Evolutionary conservation across 1,140 invertebrate genomes (phyloP).

Genomic region (Prorops nasuta): DNA sequence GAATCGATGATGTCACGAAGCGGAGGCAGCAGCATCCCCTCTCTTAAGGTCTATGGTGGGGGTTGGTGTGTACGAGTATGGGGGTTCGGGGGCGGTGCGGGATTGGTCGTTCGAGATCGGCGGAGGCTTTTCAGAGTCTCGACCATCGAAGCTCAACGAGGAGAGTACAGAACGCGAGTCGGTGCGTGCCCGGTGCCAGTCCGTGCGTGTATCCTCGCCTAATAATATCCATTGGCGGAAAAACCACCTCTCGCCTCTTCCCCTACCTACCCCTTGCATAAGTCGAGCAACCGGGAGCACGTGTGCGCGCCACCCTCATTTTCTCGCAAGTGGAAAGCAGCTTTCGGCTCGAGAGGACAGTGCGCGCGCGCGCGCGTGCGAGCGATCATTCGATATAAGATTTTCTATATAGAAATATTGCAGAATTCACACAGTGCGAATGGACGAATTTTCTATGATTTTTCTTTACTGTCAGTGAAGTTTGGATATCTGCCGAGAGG

Average conservation of each 20-base stretch:
- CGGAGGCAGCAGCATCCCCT: slow-evolving; percentile 30
- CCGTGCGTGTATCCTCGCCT: slow-evolving; percentile 31
- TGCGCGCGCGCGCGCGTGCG: not conserved
- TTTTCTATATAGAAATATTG: too few species aligned
- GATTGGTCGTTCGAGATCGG: too few species aligned
- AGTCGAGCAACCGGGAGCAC: too few species aligned
- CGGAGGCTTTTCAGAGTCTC: too few species aligned
- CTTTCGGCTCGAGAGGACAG: not conserved
- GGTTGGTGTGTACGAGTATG: not conserved
- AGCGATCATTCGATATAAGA: too few species aligned
- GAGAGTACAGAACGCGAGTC: slow-evolving; percentile 35
- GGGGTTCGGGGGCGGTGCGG: not conserved
- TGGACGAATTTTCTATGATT: too few species aligned
- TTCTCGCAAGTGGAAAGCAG: not conserved
- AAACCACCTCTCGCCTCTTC: too few species aligned
- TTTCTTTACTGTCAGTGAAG: too few species aligned
- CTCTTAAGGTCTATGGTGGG: slow-evolving; percentile 5
- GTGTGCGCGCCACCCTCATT: not conserved
- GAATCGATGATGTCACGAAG: slow-evolving; percentile 54
- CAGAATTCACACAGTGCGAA: too few species aligned
- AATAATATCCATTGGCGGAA: slow-evolving; percentile 38
- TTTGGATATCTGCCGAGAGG: too few species aligned
- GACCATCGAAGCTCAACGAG: too few species aligned
- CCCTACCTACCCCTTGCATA: not conserved
- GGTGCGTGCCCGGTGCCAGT: slow-evolving; percentile 28